Percentiles rank a stretch among this genome's conserved stretches.
Conservation (phyloP, 2,113 vertebrate genomes). For the Odontesthes bonariensis region DNA sequence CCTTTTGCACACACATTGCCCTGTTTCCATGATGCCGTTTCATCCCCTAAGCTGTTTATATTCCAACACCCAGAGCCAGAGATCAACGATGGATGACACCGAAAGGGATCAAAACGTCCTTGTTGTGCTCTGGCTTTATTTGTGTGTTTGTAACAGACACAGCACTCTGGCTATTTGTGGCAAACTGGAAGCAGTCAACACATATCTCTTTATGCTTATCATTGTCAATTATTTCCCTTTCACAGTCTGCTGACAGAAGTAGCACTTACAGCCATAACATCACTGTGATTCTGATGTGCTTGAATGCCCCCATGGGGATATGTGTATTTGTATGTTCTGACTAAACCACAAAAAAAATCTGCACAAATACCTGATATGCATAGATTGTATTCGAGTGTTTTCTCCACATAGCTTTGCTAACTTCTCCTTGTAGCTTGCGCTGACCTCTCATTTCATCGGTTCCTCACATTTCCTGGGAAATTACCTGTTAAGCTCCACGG, state of each 20-base stretch:
- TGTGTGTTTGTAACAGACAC: conserved; percentile 13
- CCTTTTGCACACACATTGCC: conserved; percentile 38
- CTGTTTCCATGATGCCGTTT: conserved; percentile 29
- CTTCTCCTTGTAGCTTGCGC: no score
- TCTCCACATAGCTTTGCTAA: no score
- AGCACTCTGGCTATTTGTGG: conserved; percentile 3
- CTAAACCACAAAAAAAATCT: not conserved
- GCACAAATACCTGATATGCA: no score
- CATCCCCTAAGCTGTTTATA: conserved; percentile 63
- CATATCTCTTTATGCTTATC: not conserved
- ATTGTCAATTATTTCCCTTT: not conserved
- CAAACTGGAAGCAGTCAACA: conserved; percentile 1
- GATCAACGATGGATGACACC: conserved; percentile 43
- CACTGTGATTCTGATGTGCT: not conserved
- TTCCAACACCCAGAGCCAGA: conserved; percentile 50
- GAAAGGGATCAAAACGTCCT: conserved; percentile 46
- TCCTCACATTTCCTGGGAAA: no score
- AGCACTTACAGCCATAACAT: not conserved
- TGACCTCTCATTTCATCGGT: no score
- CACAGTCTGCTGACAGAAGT: no score
- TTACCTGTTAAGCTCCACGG: no score
- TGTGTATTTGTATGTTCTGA: not conserved
- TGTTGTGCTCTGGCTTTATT: conserved; percentile 22
- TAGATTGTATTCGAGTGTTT: no score
- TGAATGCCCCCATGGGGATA: conserved; percentile 18